Evolutionary conservation across 2,113 vertebrate genomes (phyloP).

Genomic region (Plecturocebus donacophilus): DNA sequence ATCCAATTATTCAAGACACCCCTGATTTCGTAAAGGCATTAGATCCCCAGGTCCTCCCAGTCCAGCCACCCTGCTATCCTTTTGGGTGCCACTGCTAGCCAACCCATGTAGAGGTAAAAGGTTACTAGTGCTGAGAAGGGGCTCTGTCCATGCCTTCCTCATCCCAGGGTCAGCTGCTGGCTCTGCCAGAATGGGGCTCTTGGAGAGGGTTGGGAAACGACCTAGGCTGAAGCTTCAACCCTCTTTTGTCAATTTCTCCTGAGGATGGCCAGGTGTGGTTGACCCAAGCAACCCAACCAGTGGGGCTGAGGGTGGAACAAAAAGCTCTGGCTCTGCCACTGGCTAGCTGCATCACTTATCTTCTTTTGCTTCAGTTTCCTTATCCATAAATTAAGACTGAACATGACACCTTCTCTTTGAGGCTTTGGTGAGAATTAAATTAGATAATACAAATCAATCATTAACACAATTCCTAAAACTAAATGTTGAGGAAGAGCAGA

Average conservation of each 20-base stretch:
- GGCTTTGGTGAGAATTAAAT: neutral
- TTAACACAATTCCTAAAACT: neutral
- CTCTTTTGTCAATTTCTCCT: neutral
- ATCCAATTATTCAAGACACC: slow-evolving; percentile 9
- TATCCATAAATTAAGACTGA: neutral
- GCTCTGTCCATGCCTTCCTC: neutral
- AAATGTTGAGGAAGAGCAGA: neutral
- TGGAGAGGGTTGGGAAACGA: neutral
- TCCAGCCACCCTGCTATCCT: neutral
- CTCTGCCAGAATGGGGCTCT: neutral
- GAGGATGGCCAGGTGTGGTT: neutral
- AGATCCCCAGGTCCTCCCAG: neutral
- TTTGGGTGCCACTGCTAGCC: neutral
- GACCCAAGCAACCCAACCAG: neutral
- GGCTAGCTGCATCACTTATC: neutral
- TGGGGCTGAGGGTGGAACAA: neutral
- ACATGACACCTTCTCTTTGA: neutral
- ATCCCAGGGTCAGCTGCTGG: neutral
- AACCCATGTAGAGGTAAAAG: neutral
- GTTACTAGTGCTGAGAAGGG: neutral
- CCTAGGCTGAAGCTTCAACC: neutral
- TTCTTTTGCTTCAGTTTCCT: neutral
- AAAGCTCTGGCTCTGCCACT: neutral
- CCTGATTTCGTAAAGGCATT: neutral
- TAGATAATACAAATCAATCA: neutral